A percentile compares a stretch with the other conserved stretches of the same genome.
Conservation (phyloP, 2,797 vertebrate genomes). For the Catharus ustulatus region DNA sequence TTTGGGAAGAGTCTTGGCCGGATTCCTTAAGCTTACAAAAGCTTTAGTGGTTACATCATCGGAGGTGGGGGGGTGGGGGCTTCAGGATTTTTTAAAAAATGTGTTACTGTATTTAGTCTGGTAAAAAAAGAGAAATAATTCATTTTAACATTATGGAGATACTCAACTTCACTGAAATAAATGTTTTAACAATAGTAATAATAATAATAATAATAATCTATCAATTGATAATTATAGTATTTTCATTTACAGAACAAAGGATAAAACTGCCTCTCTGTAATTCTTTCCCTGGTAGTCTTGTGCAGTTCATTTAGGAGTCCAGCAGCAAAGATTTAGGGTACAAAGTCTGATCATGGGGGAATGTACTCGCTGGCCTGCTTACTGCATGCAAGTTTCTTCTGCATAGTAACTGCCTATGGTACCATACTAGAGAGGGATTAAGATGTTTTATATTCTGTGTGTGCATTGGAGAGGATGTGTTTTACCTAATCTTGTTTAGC, state of each 20-base stretch:
- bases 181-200: not conserved
- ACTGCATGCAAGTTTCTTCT: not conserved
- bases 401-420: constrained; percentile 45
- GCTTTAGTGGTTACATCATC: not conserved
- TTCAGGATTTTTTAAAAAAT: not conserved
- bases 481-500: constrained; percentile 89
- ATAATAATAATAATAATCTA: not conserved
- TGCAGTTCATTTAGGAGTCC: not conserved
- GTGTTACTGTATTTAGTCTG: not conserved
- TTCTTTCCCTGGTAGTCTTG: not conserved
- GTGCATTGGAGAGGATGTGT: constrained; percentile 85
- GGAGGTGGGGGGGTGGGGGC: not conserved
- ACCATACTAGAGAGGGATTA: constrained; percentile 68
- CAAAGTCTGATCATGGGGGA: not conserved
- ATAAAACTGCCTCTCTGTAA: not conserved
- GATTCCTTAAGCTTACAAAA: constrained; percentile 32
- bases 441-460: constrained; percentile 84
- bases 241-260: not conserved
- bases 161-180: not conserved
- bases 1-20: constrained; percentile 39
- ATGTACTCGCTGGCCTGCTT: not conserved
- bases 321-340: not conserved
- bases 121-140: not conserved
- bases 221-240: not conserved
- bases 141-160: not conserved